Conservation (phyloP, 2,797 vertebrate genomes). For the Distichodus sexfasciatus region DNA sequence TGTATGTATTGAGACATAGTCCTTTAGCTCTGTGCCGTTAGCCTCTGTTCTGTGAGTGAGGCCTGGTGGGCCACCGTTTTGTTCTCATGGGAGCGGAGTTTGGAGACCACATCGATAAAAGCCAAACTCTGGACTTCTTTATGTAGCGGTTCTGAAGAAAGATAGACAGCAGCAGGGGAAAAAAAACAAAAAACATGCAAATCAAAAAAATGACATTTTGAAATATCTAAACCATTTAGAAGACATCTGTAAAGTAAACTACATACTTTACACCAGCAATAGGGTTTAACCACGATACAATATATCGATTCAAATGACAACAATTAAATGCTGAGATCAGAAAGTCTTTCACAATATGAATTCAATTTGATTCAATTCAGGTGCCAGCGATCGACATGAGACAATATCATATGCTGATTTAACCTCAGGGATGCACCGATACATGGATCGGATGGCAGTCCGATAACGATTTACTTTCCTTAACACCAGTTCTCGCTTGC, state of each 20-base stretch:
- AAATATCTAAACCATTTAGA: not conserved
- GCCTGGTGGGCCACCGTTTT: constrained; percentile 98
- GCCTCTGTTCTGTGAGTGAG: constrained; percentile 95
- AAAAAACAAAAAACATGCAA: not conserved
- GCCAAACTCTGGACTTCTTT: constrained; percentile 92
- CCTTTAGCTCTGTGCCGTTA: constrained; percentile 94
- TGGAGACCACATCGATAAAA: constrained; percentile 90
- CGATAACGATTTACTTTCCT: no score
- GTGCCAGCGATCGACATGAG: no score
- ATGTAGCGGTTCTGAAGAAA: constrained; percentile 82
- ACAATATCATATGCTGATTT: no score
- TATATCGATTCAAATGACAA: no score
- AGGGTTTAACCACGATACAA: no score
- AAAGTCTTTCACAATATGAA: no score
- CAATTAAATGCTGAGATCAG: no score
- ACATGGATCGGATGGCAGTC: no score
- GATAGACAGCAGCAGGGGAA: constrained; percentile 4
- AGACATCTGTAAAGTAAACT: not conserved
- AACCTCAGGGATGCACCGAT: no score
- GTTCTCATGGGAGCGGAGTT: constrained; percentile 94
- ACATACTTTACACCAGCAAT: no score
- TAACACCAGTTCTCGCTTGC: no score
- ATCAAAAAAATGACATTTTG: not conserved
- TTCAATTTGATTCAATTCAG: no score
- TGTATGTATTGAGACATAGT: constrained; percentile 54